These are phyloP conservation scores for Geodia barretti DNA, from an alignment of 37 sponge, comb jelly and placozoan genomes.

Conservation along the genomic window DNA sequence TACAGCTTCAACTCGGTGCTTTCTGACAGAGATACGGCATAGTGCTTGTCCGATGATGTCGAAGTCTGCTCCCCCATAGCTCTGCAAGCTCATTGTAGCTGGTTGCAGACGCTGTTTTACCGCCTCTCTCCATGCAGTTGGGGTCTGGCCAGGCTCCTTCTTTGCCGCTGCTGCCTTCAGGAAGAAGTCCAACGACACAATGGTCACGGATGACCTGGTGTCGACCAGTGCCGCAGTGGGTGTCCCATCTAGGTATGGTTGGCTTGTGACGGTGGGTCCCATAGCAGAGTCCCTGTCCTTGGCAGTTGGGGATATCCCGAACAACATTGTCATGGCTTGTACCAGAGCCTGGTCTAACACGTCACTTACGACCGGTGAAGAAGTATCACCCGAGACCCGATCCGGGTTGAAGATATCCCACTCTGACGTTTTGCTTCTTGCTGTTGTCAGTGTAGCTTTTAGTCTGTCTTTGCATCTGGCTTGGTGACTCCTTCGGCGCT, in stretches of 20 bases:
- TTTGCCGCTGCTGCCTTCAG: background rate
- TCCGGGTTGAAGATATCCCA: too few species aligned
- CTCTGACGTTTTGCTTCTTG: too few species aligned
- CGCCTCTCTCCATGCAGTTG: background rate
- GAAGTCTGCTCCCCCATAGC: slow-evolving; percentile 18
- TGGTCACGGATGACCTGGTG: slow-evolving; percentile 26
- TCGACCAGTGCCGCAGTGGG: slow-evolving; percentile 9
- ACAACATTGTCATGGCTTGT: too few species aligned
- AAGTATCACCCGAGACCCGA: too few species aligned
- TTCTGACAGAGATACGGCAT: background rate
- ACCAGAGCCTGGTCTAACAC: too few species aligned
- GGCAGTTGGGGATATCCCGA: too few species aligned
- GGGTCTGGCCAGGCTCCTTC: background rate
- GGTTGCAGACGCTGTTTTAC: slow-evolving; percentile 4
- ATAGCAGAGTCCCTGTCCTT: too few species aligned
- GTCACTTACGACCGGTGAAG: too few species aligned
- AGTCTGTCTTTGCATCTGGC: too few species aligned
- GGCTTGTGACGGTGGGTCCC: slow-evolving; percentile 1
- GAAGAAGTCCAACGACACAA: slow-evolving; percentile 26
- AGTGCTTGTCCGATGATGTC: background rate
- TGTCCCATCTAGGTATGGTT: slow-evolving; percentile 2
- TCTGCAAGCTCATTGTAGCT: background rate
- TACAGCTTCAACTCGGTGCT: slow-evolving; percentile 6
- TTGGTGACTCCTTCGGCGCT: too few species aligned
- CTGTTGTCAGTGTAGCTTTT: too few species aligned